These are phyloP conservation scores for Acanthopleura granulata DNA, from an alignment of 2,888 invertebrate genomes.

Conservation along the genomic window DNA sequence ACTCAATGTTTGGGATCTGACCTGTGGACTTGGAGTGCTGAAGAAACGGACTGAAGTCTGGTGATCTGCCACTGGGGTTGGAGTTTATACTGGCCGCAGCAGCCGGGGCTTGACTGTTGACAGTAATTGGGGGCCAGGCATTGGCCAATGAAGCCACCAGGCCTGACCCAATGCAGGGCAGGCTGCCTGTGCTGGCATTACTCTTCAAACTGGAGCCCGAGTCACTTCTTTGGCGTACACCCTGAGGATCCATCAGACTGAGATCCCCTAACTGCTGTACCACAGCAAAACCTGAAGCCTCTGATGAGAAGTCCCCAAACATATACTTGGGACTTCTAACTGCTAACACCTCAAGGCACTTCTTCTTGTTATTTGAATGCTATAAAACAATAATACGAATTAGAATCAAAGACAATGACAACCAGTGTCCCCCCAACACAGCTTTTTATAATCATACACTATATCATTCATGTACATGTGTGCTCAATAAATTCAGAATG, in stretches of 20 bases:
- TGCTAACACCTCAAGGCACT: constrained; percentile 54
- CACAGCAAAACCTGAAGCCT: neutral
- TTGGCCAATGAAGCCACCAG: neutral
- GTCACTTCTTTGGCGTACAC: constrained; percentile 41
- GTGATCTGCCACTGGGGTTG: too few relatives aligned
- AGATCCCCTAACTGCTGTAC: constrained; percentile 2
- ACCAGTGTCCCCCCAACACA: too few relatives aligned
- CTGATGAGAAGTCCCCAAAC: constrained; percentile 1
- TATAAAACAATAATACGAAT: constrained; percentile 42
- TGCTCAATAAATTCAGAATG: too few relatives aligned
- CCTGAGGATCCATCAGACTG: constrained; percentile 29
- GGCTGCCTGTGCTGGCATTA: constrained; percentile 42
- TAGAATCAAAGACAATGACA: too few relatives aligned
- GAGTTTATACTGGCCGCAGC: neutral
- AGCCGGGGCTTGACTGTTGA: neutral
- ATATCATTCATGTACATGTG: too few relatives aligned
- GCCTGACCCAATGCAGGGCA: constrained; percentile 25
- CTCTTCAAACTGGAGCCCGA: constrained; percentile 46
- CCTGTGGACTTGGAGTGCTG: constrained; percentile 9
- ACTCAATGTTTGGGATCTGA: constrained; percentile 29
- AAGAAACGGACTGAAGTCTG: neutral
- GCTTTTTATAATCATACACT: too few relatives aligned
- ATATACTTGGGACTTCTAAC: constrained; percentile 41
- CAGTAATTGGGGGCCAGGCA: constrained; percentile 4
- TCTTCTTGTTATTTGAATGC: constrained; percentile 54